phyloP scores from a whole-genome alignment of 2,113 vertebrate species.

The Rhinogobius similis region DNA sequence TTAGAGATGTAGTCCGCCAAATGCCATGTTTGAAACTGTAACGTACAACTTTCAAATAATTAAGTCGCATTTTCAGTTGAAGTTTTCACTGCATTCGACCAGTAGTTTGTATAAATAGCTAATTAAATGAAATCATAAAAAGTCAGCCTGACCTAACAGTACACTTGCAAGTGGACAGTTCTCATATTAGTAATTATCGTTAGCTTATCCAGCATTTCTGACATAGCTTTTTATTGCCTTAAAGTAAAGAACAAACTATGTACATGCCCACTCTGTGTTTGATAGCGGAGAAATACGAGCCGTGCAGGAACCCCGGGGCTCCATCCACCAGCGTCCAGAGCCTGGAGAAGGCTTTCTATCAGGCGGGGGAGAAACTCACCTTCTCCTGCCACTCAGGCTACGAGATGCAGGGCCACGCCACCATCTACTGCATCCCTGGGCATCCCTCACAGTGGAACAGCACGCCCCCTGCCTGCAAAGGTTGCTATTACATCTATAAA shows the following conservation, averaged over 20 bases:
- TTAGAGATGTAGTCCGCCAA: background rate
- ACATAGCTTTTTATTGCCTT: too few species aligned
- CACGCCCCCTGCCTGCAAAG: constrained; percentile 88
- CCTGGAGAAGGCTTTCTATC: constrained; percentile 87
- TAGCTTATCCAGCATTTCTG: too few species aligned
- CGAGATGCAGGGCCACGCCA: constrained; percentile 84
- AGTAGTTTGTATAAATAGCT: background rate
- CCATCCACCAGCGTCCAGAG: constrained; percentile 85
- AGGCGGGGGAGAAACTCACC: constrained; percentile 85
- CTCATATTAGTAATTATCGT: too few species aligned
- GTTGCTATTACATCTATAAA: constrained; percentile 40
- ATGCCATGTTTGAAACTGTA: background rate
- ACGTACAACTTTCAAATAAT: background rate
- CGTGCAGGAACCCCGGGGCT: constrained; percentile 88
- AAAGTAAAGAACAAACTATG: background rate
- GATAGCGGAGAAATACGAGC: constrained; percentile 90
- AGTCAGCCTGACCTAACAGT: too few species aligned
- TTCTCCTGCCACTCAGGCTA: constrained; percentile 89
- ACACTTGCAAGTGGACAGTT: too few species aligned
- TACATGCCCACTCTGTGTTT: background rate
- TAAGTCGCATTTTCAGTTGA: background rate
- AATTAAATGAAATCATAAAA: too few species aligned
- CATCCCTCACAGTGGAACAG: constrained; percentile 94
- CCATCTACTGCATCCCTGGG: constrained; percentile 89
- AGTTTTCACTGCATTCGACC: background rate